phyloP scores from a whole-genome alignment of 2,888 invertebrate genomes.

The Protonemura montana region DNA sequence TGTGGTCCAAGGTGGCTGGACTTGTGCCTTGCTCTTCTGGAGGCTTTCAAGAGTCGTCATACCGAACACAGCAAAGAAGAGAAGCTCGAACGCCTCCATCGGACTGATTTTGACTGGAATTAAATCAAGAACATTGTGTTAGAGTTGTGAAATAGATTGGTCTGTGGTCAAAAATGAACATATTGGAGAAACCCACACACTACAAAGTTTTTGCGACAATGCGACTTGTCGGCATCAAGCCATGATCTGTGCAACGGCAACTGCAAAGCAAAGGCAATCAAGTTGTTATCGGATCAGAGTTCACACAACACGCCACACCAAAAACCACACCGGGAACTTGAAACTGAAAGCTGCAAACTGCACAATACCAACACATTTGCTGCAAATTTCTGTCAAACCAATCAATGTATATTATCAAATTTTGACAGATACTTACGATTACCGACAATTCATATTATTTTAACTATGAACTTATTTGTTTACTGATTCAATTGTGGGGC shows the following conservation, averaged over 20 bases:
- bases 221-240: neutral
- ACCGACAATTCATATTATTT: no score
- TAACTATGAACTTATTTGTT: no score
- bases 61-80: slow-evolving; percentile 98
- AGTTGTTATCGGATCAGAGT: neutral
- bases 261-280: neutral
- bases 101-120: slow-evolving; percentile 89
- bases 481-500: no score
- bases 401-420: no score
- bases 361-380: no score
- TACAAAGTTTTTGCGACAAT: neutral
- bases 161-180: neutral
- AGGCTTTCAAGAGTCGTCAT: slow-evolving; percentile 88
- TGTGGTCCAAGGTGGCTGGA: slow-evolving; percentile 82
- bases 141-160: neutral
- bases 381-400: no score
- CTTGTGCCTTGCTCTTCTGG: slow-evolving; percentile 62
- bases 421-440: no score
- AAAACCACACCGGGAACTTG: neutral
- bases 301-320: neutral
- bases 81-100: slow-evolving; percentile 92
- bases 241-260: neutral
- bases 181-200: neutral
- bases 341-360: neutral
- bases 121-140: slow-evolving; percentile 50